These are phyloP conservation scores for Cephus spinipes DNA, from an alignment of 2,888 invertebrate species.

Conservation along the genomic window DNA sequence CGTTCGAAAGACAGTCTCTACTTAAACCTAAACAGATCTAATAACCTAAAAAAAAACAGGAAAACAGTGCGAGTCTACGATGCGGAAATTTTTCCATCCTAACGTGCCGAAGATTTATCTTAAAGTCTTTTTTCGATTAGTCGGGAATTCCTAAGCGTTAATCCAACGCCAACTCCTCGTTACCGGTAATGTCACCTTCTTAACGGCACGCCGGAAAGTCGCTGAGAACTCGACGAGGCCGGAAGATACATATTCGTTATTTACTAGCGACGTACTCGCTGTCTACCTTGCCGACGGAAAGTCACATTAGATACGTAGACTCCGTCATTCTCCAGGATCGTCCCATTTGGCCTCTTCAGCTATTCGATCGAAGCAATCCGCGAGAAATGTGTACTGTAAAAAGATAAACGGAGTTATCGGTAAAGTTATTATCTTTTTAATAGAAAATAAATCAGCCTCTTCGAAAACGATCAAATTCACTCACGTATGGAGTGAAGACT, in stretches of 20 bases:
- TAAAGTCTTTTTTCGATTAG: not conserved
- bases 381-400: conserved; percentile 87
- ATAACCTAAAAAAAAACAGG: not conserved
- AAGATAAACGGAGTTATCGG: conserved; percentile 29
- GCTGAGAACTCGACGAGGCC: not conserved
- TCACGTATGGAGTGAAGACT: conserved; percentile 90
- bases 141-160: not conserved
- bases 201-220: not conserved
- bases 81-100: not conserved
- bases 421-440: not conserved
- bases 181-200: not conserved
- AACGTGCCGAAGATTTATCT: not conserved
- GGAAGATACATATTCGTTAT: not conserved
- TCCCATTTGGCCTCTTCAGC: conserved; percentile 91
- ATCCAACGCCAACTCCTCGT: not conserved
- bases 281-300: not conserved
- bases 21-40: not conserved
- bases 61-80: not conserved
- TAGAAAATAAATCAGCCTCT: not conserved
- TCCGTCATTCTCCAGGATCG: conserved; percentile 81
- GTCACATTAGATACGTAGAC: conserved; percentile 40
- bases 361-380: conserved; percentile 96
- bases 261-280: not conserved
- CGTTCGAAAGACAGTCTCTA: not conserved
- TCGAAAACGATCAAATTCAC: conserved; percentile 57